Conservation (phyloP, 2,113 vertebrate genomes). For the Capricornis sumatraensis region DNA sequence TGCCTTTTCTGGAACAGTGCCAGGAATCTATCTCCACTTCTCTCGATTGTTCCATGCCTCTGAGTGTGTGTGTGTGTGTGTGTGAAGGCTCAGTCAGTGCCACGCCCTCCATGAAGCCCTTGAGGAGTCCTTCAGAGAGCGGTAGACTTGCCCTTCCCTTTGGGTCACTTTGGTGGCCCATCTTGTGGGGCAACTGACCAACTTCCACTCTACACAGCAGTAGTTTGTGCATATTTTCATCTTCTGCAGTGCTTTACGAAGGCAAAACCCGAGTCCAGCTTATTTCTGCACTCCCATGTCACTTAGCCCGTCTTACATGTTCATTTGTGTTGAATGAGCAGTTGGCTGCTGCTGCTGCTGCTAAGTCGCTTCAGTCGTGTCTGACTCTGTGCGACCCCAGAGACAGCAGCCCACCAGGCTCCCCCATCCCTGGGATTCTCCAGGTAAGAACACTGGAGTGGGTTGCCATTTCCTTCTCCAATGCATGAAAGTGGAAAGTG, state of each 20-base stretch:
- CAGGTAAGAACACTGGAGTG: too few relatives aligned
- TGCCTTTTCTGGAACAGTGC: not conserved
- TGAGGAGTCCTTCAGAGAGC: not conserved
- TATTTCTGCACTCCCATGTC: not conserved
- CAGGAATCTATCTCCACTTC: not conserved
- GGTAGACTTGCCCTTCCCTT: not conserved
- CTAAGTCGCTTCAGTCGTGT: too few relatives aligned
- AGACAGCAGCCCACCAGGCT: too few relatives aligned
- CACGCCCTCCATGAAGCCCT: not conserved
- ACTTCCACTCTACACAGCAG: not conserved
- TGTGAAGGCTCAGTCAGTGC: not conserved
- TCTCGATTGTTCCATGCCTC: not conserved
- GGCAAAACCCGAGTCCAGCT: not conserved
- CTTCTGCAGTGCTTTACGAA: not conserved
- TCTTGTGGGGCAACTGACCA: not conserved
- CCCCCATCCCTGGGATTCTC: too few relatives aligned
- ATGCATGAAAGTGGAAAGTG: too few relatives aligned
- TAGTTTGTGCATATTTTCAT: not conserved
- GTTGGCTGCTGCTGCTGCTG: not conserved
- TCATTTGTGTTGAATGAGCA: not conserved
- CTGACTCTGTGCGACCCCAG: too few relatives aligned
- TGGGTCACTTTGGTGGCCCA: not conserved
- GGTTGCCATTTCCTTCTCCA: too few relatives aligned
- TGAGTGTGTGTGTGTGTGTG: rapidly evolving
- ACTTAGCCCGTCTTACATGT: not conserved